Conservation (phyloP, 2,113 vertebrate species). For the Ceuthmochares aereus region DNA sequence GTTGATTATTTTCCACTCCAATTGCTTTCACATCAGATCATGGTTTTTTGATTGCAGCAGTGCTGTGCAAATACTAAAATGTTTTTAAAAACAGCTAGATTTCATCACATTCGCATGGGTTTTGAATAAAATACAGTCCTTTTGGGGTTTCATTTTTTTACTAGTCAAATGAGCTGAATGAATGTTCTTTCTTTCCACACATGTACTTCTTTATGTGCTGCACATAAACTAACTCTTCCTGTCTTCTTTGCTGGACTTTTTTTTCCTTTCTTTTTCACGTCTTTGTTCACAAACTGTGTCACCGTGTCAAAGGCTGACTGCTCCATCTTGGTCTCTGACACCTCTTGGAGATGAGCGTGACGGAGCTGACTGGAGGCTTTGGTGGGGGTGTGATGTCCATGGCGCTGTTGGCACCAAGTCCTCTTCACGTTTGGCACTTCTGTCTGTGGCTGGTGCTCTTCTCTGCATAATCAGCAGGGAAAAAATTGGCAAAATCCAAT, state of each 20-base stretch:
- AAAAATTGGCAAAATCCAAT: not conserved
- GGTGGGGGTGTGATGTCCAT: rapidly evolving
- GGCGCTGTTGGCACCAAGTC: not conserved
- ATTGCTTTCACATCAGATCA: not conserved
- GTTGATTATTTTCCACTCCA: not conserved
- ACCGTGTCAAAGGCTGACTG: not conserved
- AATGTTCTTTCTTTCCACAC: not conserved
- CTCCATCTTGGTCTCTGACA: not conserved
- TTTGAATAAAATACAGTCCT: not conserved
- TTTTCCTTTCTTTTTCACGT: not conserved
- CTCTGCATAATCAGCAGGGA: not conserved
- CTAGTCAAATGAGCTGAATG: not conserved
- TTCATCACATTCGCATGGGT: not conserved
- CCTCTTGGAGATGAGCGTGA: not conserved
- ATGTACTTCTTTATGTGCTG: not conserved
- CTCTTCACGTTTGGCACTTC: not conserved
- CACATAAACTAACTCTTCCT: not conserved
- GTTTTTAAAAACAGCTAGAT: not conserved
- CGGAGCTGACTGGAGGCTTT: not conserved
- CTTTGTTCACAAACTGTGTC: not conserved
- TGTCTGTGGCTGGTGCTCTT: not conserved
- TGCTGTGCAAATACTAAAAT: not conserved
- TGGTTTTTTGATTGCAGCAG: not conserved
- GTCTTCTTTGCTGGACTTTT: not conserved
- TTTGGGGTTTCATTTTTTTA: not conserved